Conservation (phyloP, 2,888 invertebrate species). For the Scaptomyza flava region DNA sequence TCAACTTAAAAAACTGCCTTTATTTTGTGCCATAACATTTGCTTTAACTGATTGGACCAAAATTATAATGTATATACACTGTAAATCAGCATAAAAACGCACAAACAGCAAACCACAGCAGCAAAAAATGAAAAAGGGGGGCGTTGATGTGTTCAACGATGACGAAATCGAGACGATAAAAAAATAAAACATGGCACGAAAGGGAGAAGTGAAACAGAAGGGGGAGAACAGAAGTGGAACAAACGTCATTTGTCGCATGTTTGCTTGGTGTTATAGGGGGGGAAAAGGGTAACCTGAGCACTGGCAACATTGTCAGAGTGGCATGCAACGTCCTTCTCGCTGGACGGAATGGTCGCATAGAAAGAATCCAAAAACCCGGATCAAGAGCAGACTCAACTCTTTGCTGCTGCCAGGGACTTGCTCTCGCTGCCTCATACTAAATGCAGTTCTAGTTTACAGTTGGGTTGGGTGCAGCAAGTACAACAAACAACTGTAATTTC, state of each 20-base stretch:
- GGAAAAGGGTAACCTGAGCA: slow-evolving; percentile 33
- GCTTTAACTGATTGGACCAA: not conserved
- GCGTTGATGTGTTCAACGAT: slow-evolving; percentile 60
- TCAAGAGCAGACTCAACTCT: slow-evolving; percentile 1
- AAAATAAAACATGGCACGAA: slow-evolving; percentile 5
- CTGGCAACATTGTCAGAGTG: slow-evolving; percentile 16
- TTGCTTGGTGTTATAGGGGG: slow-evolving; percentile 5
- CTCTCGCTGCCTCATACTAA: not conserved
- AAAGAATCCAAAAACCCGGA: slow-evolving; percentile 6
- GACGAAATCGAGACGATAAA: slow-evolving; percentile 68
- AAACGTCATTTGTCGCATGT: slow-evolving; percentile 59
- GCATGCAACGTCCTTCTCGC: slow-evolving; percentile 11
- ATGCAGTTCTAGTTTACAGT: slow-evolving; percentile 52
- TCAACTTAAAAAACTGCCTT: not conserved
- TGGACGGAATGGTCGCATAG: slow-evolving; percentile 18
- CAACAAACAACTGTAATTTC: slow-evolving; percentile 68
- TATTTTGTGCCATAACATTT: not conserved
- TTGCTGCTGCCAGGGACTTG: slow-evolving; percentile 20
- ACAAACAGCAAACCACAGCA: slow-evolving; percentile 15
- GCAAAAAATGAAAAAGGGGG: slow-evolving; percentile 23
- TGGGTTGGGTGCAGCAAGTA: slow-evolving; percentile 42
- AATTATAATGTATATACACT: not conserved
- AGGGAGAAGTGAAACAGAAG: not conserved
- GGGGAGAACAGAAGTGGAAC: slow-evolving; percentile 7
- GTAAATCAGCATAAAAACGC: slow-evolving; percentile 3